Evolutionary conservation across 2,888 invertebrate species (phyloP), one percentile per base, ranked within the genome.

Genomic region (Erpobdella octoculata): DNA sequence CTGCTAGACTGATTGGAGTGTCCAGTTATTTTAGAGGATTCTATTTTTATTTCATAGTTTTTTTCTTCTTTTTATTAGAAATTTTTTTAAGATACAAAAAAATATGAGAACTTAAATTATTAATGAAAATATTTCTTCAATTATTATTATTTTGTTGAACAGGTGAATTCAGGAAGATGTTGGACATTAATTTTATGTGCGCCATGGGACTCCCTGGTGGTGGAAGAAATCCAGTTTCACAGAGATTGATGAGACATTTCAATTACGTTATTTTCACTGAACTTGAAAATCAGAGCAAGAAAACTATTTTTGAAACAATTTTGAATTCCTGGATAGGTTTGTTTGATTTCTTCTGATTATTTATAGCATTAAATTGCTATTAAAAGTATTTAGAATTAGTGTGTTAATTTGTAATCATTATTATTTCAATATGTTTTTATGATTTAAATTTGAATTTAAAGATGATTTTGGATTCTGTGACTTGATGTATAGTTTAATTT

Each of bases 121-220:
- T n/a, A n/a, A n/a, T n/a, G n/a, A n/a, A n/a, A n/a, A n/a, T n/a
- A n/a, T n/a, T n/a, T n/a, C n/a, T n/a, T n/a, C n/a, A n/a, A n/a
- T n/a, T n/a, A n/a, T n/a, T n/a, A n/a, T n/a, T n/a, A 21, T 18
- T 46, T 46, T 46, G 46, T 46, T 65, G 72, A 70, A 25, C 76
- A 80, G 82, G 83, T 73, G 89, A 89, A 73, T 91, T 90, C 83
- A 84, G 87, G 59, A 84, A 83, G 1, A 85, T 91, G 65, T 87
- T 90, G 41, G 90, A 91, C 79, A 87, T 89, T 15, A 88, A 88
- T 78, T 87, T 90, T 71, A 88, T 89, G 61, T 88, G 87, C 9
- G 89, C 90, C 0, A 90, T 91, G 90, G 90, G 90, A 0, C 90
- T 90, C 0, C 89, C 90, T 0, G 90, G 90, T 4, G 90, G 90